These are phyloP conservation scores for Chrysolina oricalcia DNA, from an alignment of 2,888 invertebrate genomes.

Conservation along the genomic window DNA sequence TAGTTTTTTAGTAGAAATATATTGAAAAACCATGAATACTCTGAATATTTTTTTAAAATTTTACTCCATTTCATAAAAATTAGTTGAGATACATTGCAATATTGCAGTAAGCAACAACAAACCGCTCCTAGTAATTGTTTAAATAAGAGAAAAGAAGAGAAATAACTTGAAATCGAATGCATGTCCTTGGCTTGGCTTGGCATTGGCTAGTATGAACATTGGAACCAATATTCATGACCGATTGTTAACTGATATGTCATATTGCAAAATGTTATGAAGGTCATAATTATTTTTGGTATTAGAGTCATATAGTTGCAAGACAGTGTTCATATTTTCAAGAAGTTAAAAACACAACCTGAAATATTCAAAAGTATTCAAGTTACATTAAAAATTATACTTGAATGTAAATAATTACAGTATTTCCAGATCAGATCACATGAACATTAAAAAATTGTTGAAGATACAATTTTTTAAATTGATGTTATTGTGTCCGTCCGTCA, in stretches of 20 bases:
- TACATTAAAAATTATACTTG: too few relatives aligned
- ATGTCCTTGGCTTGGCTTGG: neutral
- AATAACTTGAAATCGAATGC: neutral
- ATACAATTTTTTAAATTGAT: too few relatives aligned
- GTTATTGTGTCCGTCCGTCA: too few relatives aligned
- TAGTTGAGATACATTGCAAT: neutral
- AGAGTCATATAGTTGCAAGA: neutral
- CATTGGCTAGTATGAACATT: neutral
- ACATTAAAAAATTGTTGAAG: too few relatives aligned
- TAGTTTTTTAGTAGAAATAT: too few relatives aligned
- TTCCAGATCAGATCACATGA: too few relatives aligned
- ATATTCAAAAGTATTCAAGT: neutral
- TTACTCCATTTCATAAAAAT: too few relatives aligned
- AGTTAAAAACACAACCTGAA: neutral
- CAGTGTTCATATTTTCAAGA: neutral
- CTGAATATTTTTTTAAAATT: too few relatives aligned
- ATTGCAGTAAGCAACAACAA: neutral
- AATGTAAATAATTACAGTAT: too few relatives aligned
- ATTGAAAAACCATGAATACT: too few relatives aligned
- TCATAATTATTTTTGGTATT: neutral
- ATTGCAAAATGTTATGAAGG: neutral
- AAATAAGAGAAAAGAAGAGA: neutral
- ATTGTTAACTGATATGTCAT: neutral
- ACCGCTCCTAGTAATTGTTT: neutral
- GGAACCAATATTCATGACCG: neutral